These are phyloP conservation scores for Clunio marinus DNA, from an alignment of 2,888 invertebrate genomes.

Conservation along the genomic window DNA sequence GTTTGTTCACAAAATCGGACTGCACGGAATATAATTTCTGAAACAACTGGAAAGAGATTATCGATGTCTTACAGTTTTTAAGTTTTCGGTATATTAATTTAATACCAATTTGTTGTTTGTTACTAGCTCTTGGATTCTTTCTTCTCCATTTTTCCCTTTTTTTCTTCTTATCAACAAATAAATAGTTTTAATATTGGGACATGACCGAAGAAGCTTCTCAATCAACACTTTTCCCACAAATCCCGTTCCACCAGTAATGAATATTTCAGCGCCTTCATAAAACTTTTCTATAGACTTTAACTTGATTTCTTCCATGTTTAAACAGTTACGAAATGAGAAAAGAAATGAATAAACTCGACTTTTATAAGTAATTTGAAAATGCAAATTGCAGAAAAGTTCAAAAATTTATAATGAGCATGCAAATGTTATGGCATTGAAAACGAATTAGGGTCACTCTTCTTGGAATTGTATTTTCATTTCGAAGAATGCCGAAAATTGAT, in stretches of 20 bases:
- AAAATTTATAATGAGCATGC: no score
- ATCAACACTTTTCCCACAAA: slow-evolving; percentile 84
- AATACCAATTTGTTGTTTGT: slow-evolving; percentile 41
- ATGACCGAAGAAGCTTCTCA: slow-evolving; percentile 79
- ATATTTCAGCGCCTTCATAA: slow-evolving; percentile 44
- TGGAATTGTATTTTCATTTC: no score
- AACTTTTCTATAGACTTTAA: slow-evolving; percentile 4
- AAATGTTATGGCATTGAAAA: no score
- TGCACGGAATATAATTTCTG: slow-evolving; percentile 60
- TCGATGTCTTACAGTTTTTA: not conserved
- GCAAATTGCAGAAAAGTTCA: no score
- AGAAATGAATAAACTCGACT: not conserved
- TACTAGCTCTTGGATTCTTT: slow-evolving; percentile 61
- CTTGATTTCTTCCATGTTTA: not conserved
- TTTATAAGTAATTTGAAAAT: no score
- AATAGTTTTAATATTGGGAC: slow-evolving; percentile 66
- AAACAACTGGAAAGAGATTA: slow-evolving; percentile 55
- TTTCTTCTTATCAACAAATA: slow-evolving; percentile 72
- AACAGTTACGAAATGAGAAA: no score
- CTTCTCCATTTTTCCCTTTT: slow-evolving; percentile 62
- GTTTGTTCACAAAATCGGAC: slow-evolving; percentile 60
- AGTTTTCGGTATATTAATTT: not conserved
- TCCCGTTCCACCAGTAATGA: slow-evolving; percentile 53
- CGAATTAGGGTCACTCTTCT: no score
- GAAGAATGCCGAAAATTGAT: no score